Conservation (phyloP, 1,140 invertebrate genomes). For the Tribolium madens region DNA sequence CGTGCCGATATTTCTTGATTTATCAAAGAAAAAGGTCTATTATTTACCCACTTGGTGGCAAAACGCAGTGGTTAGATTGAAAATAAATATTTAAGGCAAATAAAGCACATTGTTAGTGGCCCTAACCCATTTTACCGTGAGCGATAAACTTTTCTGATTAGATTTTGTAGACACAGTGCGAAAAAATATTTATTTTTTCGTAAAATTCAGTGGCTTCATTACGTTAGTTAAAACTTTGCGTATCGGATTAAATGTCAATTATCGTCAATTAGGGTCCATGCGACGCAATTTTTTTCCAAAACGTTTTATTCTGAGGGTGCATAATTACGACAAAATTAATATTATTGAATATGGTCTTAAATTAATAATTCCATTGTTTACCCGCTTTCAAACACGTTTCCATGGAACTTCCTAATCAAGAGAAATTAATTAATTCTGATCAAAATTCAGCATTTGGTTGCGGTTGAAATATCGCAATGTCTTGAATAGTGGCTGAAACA, state of each 20-base stretch:
- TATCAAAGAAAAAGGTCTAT: neutral
- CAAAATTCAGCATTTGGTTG: neutral
- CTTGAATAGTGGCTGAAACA: neutral
- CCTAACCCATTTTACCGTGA: neutral
- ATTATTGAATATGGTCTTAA: neutral
- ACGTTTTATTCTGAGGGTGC: neutral
- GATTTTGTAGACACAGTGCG: no score
- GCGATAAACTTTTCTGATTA: neutral
- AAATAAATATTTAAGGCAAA: neutral
- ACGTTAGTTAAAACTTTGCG: no score
- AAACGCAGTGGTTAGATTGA: neutral
- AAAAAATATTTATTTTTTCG: no score
- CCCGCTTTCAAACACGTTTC: neutral
- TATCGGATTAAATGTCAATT: no score
- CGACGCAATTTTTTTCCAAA: no score
- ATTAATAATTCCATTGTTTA: neutral
- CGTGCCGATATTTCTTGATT: neutral
- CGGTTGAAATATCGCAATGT: neutral
- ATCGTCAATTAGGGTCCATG: no score
- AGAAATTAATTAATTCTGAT: neutral
- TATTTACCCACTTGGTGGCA: neutral
- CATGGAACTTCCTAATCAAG: neutral
- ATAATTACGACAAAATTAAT: neutral
- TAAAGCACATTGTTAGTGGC: neutral
- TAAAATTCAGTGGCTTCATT: no score